Evolutionary conservation across 2,888 invertebrate genomes (phyloP), one percentile per base, ranked within the genome.

Genomic region (Priocnemis perturbator): DNA sequence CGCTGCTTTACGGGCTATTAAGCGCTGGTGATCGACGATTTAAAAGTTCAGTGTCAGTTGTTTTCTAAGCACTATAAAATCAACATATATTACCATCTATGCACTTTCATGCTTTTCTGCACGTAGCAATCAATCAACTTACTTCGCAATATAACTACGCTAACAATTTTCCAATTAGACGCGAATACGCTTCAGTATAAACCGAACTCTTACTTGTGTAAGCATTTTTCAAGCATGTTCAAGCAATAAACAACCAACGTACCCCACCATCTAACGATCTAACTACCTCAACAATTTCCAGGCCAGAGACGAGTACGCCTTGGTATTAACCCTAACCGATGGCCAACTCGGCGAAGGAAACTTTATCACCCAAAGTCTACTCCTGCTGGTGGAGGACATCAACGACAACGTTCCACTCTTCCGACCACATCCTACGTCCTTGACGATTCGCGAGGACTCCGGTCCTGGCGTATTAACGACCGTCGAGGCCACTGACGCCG

Each of bases 321-420:
- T 97, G 85, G 95, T 97, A 78, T 91, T 97, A 83, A 97, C 97
- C 2, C 90, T 97, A 83, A 96, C 96, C 5, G 97, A 97, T 89
- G 96, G 96, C 74, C 93, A 94, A 85, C 92, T 97, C 76, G 96
- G 95, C 23, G 95, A 95, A 76, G 96, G 95, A 67, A 96, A 96
- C 89, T 96, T 93, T 89, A 95, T 97, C 80, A 97, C 96, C 0
- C 97, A 97, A 90, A 96, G 97, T 86, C 93, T 97, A 81, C 91
- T 97, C 76, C 90, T 97, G 61, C 91, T 97, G 81, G 96, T 97
- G 56, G 97, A 97, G 90, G 97, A 97, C 88, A 94, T 96, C 56
- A 97, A 97, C 86, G 97, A 97, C 90, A 97, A 97, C 90, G 94
- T 93, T 84, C 97, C 97, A 37, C 92, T 95, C 76, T 97, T 97